Percentiles rank a stretch among this genome's conserved stretches.
Evolutionary conservation across 2,888 invertebrate genomes (phyloP).

Genomic region (Epistrophella euchroma): DNA sequence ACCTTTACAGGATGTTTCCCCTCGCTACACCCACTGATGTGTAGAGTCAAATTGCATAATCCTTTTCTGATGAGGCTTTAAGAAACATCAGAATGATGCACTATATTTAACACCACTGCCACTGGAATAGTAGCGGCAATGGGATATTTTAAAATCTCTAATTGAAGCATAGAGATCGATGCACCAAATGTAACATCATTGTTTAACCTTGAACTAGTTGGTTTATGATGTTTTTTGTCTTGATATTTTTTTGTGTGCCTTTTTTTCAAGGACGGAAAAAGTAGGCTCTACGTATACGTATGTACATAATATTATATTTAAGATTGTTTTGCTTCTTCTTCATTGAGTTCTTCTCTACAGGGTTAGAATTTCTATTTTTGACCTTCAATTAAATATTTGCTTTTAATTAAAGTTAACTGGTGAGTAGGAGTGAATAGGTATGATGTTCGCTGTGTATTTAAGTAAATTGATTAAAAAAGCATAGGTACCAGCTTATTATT

Average conservation of each 20-base stretch:
- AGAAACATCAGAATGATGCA: slow-evolving; percentile 34
- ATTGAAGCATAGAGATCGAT: slow-evolving; percentile 63
- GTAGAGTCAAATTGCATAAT: slow-evolving; percentile 60
- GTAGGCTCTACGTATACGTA: background rate
- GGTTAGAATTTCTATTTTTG: background rate
- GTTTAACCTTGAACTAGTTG: slow-evolving; percentile 67
- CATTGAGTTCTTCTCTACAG: background rate
- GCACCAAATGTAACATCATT: slow-evolving; percentile 53
- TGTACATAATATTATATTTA: background rate
- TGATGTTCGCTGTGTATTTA: background rate
- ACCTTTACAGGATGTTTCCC: slow-evolving; percentile 38
- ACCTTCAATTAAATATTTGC: slow-evolving; percentile 28
- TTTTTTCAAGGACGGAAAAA: slow-evolving; percentile 35
- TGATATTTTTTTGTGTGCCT: background rate
- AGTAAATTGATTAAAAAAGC: too few relatives aligned
- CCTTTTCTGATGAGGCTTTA: slow-evolving; percentile 19
- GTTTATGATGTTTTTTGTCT: slow-evolving; percentile 23
- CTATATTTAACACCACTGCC: slow-evolving; percentile 12
- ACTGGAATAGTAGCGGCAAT: background rate
- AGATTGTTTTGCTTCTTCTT: background rate
- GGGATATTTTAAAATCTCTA: slow-evolving; percentile 26
- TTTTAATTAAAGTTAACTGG: background rate
- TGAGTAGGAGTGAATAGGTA: background rate
- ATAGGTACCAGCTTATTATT: too few relatives aligned
- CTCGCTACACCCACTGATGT: slow-evolving; percentile 36